Evolutionary conservation across 2,113 vertebrate genomes (phyloP).

Genomic region (Poecile atricapillus): DNA sequence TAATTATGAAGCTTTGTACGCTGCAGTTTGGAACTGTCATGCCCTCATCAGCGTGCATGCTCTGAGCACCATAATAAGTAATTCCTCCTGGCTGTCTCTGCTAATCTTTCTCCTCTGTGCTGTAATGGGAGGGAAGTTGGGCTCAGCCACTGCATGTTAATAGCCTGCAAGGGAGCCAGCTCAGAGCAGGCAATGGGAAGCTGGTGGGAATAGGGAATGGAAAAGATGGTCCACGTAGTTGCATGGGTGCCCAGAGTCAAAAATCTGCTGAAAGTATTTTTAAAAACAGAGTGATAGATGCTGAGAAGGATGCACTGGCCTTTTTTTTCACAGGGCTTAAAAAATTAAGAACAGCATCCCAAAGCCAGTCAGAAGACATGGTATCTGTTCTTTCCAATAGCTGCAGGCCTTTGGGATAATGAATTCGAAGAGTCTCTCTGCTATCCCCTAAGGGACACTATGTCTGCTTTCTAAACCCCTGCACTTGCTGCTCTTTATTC

Average conservation of each 20-base stretch:
- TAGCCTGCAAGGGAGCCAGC: background rate
- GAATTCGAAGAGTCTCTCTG: background rate
- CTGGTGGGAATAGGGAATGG: background rate
- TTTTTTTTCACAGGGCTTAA: background rate
- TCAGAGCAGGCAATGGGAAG: background rate
- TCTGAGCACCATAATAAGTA: constrained; percentile 17
- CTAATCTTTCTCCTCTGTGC: constrained; percentile 20
- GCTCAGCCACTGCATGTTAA: background rate
- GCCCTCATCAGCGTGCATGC: background rate
- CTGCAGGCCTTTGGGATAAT: constrained; percentile 23
- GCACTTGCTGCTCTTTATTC: background rate
- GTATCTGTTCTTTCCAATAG: background rate
- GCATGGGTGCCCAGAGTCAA: background rate
- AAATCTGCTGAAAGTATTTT: background rate
- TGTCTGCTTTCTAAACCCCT: constrained; percentile 22
- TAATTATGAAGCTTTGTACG: background rate
- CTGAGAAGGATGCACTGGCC: background rate
- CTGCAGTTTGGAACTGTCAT: background rate
- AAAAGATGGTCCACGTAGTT: background rate
- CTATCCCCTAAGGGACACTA: background rate
- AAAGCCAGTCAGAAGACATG: background rate
- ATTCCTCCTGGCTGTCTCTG: constrained; percentile 21
- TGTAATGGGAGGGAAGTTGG: background rate
- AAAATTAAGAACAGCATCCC: background rate
- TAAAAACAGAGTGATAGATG: background rate